A percentile compares a stretch with the other conserved stretches of the same genome.
Evolutionary conservation across 2,888 invertebrate genomes (phyloP).

Genomic region (Himalopsyche kuldschensis): DNA sequence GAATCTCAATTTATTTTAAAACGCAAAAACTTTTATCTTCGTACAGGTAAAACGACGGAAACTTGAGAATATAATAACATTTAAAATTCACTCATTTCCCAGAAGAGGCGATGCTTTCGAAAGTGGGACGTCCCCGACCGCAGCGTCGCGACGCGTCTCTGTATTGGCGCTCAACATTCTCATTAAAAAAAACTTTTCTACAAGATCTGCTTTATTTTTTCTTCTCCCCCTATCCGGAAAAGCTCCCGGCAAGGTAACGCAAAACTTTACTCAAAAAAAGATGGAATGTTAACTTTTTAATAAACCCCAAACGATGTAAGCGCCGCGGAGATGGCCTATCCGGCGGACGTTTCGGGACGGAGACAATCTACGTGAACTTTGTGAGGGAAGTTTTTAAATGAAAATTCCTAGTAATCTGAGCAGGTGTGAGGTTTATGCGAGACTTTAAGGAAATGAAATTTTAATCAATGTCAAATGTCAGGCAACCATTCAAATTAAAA

Average conservation of each 20-base stretch:
- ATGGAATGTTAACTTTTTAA: slow-evolving; percentile 27
- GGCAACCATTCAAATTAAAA: slow-evolving; percentile 21
- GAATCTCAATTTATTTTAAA: background rate
- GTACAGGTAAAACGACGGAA: slow-evolving; percentile 9
- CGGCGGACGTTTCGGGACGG: background rate
- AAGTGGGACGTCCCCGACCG: slow-evolving; percentile 12
- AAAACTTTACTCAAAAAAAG: slow-evolving; percentile 23
- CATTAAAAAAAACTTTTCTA: slow-evolving; percentile 38
- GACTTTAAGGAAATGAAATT: slow-evolving; percentile 38
- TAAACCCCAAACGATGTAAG: slow-evolving; percentile 21
- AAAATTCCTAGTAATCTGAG: slow-evolving; percentile 37
- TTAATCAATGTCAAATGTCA: slow-evolving; percentile 40
- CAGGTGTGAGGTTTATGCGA: slow-evolving; percentile 31
- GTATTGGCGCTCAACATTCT: slow-evolving; percentile 31
- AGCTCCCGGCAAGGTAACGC: slow-evolving; percentile 29
- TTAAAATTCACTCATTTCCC: slow-evolving; percentile 30
- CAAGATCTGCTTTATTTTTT: slow-evolving; percentile 39
- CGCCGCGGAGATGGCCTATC: background rate
- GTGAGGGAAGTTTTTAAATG: slow-evolving; percentile 38
- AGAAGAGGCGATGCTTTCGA: background rate
- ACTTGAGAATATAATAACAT: slow-evolving; percentile 27
- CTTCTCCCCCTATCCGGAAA: slow-evolving; percentile 7
- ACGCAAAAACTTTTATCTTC: background rate
- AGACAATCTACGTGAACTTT: slow-evolving; percentile 10
- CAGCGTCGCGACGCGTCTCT: slow-evolving; percentile 9